phyloP scores from a whole-genome alignment of 2,113 vertebrate genomes.

The Anolis carolinensis region DNA sequence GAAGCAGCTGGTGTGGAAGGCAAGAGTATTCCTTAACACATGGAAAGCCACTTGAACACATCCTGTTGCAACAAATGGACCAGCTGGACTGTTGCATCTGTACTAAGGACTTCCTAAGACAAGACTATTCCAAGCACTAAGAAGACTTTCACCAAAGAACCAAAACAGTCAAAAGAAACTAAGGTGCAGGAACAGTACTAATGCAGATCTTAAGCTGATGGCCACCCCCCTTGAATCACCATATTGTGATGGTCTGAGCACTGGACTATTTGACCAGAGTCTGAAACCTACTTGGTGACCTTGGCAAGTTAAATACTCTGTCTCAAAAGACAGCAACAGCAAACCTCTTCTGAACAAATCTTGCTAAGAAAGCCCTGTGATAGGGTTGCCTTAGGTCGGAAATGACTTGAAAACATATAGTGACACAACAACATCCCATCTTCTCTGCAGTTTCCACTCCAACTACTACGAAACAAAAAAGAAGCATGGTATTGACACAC shows the following conservation, averaged over 20 bases:
- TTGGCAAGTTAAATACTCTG: too few relatives aligned
- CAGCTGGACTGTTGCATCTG: rapidly evolving
- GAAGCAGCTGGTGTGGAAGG: not conserved
- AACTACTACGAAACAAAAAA: not conserved
- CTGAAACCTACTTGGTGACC: too few relatives aligned
- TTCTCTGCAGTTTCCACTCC: not conserved
- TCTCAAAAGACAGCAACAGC: too few relatives aligned
- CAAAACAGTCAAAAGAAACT: not conserved
- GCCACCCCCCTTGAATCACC: not conserved
- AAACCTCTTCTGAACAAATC: too few relatives aligned
- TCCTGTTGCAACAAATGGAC: rapidly evolving
- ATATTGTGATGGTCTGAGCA: too few relatives aligned
- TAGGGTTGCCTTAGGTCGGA: too few relatives aligned
- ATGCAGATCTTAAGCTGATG: not conserved
- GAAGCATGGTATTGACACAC: not conserved
- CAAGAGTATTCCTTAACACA: not conserved
- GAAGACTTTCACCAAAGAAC: not conserved
- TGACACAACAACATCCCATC: too few relatives aligned
- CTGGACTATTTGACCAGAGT: too few relatives aligned
- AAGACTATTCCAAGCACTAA: not conserved
- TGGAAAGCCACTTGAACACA: not conserved
- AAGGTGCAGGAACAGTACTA: not conserved
- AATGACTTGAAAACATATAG: too few relatives aligned
- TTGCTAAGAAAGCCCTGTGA: too few relatives aligned
- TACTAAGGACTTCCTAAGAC: not conserved